A percentile compares a stretch with the other conserved stretches of the same genome.
These are phyloP conservation scores for Xanthia togata DNA, from an alignment of 2,888 invertebrate species.

Conservation along the genomic window DNA sequence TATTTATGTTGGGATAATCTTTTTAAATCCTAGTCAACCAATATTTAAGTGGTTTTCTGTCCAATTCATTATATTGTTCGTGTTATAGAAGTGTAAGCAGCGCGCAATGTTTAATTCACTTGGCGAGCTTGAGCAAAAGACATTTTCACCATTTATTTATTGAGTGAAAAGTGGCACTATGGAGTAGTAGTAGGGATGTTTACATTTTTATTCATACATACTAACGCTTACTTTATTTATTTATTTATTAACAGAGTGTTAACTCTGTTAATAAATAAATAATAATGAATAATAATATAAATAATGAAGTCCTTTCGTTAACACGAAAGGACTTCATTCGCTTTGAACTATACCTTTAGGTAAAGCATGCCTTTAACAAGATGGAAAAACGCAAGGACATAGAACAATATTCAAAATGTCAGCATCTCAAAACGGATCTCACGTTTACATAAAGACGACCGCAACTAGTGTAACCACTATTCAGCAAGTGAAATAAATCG, in stretches of 20 bases:
- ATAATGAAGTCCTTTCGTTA: too few relatives aligned
- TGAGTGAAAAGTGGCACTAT: not conserved
- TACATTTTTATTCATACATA: too few relatives aligned
- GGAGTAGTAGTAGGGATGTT: not conserved
- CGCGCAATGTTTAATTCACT: not conserved
- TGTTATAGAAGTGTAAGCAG: too few relatives aligned
- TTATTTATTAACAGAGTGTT: too few relatives aligned
- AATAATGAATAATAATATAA: too few relatives aligned
- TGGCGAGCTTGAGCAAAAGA: not conserved
- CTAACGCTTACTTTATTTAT: too few relatives aligned
- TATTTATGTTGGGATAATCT: too few relatives aligned
- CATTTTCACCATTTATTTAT: not conserved
- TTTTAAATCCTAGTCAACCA: not conserved
- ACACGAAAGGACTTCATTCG: too few relatives aligned
- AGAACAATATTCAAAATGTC: slow-evolving; percentile 28
- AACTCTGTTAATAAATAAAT: too few relatives aligned
- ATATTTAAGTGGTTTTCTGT: not conserved
- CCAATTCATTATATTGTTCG: not conserved
- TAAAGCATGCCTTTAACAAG: not conserved
- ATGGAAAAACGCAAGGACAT: slow-evolving; percentile 5
- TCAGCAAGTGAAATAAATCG: slow-evolving; percentile 60
- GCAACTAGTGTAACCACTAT: slow-evolving; percentile 30
- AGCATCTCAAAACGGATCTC: slow-evolving; percentile 44
- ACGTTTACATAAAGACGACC: slow-evolving; percentile 29
- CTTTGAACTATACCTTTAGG: not conserved